Evolutionary conservation across 2,113 vertebrate genomes (phyloP).

Genomic region (Varanus komodoensis): DNA sequence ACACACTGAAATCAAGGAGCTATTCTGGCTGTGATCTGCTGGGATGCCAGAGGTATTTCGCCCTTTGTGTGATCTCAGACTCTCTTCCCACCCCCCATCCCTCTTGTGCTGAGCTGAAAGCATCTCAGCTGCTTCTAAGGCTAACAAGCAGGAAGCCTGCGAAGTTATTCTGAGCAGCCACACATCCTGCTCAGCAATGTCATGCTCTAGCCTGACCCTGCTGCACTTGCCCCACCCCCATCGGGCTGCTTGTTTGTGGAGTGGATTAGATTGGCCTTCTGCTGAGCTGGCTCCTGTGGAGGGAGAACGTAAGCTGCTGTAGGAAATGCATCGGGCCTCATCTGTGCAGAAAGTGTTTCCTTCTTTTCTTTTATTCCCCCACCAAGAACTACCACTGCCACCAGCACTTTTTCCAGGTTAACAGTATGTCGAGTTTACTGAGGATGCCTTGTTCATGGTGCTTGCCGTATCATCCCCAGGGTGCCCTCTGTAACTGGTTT

Average conservation of each 20-base stretch:
- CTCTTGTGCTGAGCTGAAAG: neutral
- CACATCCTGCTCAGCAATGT: conserved; percentile 2
- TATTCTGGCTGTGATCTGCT: neutral
- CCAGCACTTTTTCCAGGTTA: neutral
- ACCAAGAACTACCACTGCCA: neutral
- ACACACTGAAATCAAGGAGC: no score
- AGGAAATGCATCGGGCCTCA: neutral
- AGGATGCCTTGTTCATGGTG: no score
- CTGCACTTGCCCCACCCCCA: neutral
- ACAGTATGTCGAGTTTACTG: neutral
- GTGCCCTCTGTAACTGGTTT: neutral
- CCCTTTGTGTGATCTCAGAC: no score
- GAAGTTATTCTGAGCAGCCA: conserved; percentile 17
- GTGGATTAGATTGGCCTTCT: neutral
- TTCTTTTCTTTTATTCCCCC: no score
- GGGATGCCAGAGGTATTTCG: neutral
- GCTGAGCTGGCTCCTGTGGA: neutral
- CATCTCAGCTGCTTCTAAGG: neutral
- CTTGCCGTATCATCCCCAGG: neutral
- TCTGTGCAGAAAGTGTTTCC: neutral
- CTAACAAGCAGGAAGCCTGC: neutral
- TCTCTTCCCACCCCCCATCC: no score
- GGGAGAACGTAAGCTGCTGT: neutral
- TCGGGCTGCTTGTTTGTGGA: neutral
- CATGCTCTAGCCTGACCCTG: neutral